Base-by-base conservation (phyloP, 2,797 vertebrate genomes). In the Melanotaenia pygmaea region DNA sequence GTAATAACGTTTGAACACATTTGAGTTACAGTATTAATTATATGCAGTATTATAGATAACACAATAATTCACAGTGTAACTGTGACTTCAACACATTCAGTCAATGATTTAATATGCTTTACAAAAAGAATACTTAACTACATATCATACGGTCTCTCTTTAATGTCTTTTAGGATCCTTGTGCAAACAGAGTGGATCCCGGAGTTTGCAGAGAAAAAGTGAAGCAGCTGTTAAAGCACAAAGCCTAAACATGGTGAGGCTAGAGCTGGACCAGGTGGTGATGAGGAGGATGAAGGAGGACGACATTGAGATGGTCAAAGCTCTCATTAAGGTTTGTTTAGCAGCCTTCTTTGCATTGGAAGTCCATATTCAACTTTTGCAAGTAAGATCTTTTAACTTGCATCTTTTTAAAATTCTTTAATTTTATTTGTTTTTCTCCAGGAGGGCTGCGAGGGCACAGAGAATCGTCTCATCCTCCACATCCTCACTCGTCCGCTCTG, bases 401-500 rank as follows among this genome's bases (percentile, higher is more conserved):
- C 10, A 14, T 43, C 2, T 35, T 20, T 6, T 8, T 64, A 34
- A 30, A 30, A 30, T 30, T 30, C 30, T 30, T 30, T 30, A 5
- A 30, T 30, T 30, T 30, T 30, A 5, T 30, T 30, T 30, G 30
- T 58, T 65, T 16, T 22, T 3, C 20, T 5, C 1, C 91, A 97
- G 96, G 96, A 96, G 64, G 95, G 95, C 24, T 95, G 95, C 8
- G 94, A 95, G 85, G 96, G 96, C 76, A 95, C 93, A 0, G 96
- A 97, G 68, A 97, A 96, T 89, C 96, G 96, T 0, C 93, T 97
- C 85, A 94, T 96, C 81, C 94, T 97, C 18, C 95, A 97, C 59
- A 91, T 96, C 51, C 90, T 97, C 72, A 97, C 96, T 0, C 94
- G 96, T 32, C 96, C 96, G 0, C 88, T 96, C 3, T 95, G 95